Evolutionary conservation across 2,888 invertebrate genomes (phyloP), one percentile per base, ranked within the genome.

Genomic region (Morpho achilles): DNA sequence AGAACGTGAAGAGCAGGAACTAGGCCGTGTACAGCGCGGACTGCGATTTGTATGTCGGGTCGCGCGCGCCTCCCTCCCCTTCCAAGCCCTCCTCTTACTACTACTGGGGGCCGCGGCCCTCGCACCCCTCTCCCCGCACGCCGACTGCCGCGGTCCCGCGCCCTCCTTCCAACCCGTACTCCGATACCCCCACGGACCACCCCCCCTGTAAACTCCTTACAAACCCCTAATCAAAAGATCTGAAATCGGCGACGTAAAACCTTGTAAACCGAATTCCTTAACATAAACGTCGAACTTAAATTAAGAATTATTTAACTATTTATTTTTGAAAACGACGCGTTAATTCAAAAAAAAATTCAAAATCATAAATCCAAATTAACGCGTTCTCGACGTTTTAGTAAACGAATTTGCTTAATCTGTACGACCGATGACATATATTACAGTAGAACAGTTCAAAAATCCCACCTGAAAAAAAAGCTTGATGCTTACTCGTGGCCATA

Each of bases 71-170:
- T 97, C 98, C 23, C 92, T 98, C 68, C 98, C 98, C 55, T 96
- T 99, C 80, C 98, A 99, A 91, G 97, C 98, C 63, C 91, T 99
- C 73, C 95, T 99, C 91, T 93, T 99, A 72, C 92, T 99, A 63
- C 93, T 99, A 72, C 93, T 99, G 75, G 98, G 98, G 60, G 96
- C 97, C 61, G 98, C 98, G 54, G 96, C 98, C 55, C 92, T 99
- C 71, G 96, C 99, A 56, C 98, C 98, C 6, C 95, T 96, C 83
- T 94, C 95, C 66, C 94, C 94, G 65, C 96, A 97, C 82, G 95
- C 95, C 84, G 93, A 98, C 77, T 93, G 95, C 69, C 95, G 70
- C 94, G 97, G 72, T 95, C 95, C 22, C 92, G 95, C 69, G 96
- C 92, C 98, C 58, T 96, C 97, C 16, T 43, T 61, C 7, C 56